Percentiles rank a stretch among this genome's conserved stretches.
phyloP scores from a whole-genome alignment of 2,888 invertebrate genomes.

The Polydrusus pterygomalis region DNA sequence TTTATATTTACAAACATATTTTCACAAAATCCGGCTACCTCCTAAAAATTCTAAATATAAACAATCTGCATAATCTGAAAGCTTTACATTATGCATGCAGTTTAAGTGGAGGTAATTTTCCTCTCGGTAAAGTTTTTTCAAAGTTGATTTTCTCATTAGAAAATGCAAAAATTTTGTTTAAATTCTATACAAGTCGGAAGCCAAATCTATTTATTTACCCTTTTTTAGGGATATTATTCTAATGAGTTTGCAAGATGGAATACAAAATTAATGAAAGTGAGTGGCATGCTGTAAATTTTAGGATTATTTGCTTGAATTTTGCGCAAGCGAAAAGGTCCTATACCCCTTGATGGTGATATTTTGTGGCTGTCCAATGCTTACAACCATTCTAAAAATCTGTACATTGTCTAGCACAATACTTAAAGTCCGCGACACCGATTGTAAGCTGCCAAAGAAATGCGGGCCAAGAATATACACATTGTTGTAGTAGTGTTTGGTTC shows the following conservation, averaged over 20 bases:
- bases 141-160: constrained; percentile 28
- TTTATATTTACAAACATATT: constrained; percentile 24
- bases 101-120: constrained; percentile 24
- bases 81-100: constrained; percentile 27
- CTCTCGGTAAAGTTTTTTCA: constrained; percentile 19
- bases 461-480: no score
- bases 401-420: no score
- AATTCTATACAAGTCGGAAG: background rate
- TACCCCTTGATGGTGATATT: no score
- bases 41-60: constrained; percentile 23
- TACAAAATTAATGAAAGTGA: background rate
- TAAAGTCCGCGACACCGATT: no score
- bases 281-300: background rate
- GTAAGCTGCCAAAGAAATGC: no score
- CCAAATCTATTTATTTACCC: background rate
- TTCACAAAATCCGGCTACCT: constrained; percentile 12
- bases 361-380: no score
- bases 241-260: background rate
- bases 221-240: background rate
- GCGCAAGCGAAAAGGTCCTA: no score
- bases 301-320: no score
- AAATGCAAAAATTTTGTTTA: constrained; percentile 15
- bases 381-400: no score
- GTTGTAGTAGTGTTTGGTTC: no score
- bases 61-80: constrained; percentile 16